A percentile compares a stretch with the other conserved stretches of the same genome.
Conservation (phyloP, 2,113 vertebrate genomes). For the Pteruthius melanotis region DNA sequence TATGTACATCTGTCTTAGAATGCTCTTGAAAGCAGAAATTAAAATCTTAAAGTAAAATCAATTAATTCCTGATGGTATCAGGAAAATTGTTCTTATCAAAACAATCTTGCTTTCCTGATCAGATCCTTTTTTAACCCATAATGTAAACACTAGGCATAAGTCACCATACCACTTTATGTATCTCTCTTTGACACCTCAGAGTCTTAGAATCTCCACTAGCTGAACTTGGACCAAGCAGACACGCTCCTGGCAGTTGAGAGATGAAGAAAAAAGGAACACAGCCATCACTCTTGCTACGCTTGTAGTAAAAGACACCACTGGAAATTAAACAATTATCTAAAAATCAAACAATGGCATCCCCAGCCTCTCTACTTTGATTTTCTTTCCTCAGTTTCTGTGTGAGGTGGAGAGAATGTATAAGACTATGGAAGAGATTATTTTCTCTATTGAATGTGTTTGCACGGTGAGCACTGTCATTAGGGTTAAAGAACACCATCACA, state of each 20-base stretch:
- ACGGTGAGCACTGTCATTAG: background rate
- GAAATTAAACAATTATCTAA: background rate
- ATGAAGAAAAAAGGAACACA: background rate
- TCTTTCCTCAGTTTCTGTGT: slow-evolving; percentile 1
- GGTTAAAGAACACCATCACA: background rate
- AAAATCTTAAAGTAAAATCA: background rate
- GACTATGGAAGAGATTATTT: background rate
- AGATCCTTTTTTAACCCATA: background rate
- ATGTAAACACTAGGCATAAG: background rate
- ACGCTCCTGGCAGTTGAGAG: background rate
- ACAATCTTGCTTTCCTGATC: background rate
- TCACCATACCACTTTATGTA: background rate
- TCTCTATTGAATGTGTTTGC: background rate
- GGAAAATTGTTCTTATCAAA: background rate
- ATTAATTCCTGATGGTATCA: background rate
- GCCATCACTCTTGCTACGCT: background rate
- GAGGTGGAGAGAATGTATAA: background rate
- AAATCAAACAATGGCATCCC: background rate
- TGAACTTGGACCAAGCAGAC: background rate
- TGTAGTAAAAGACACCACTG: background rate
- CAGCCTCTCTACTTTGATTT: background rate
- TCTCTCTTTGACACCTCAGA: background rate
- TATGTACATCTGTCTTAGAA: background rate
- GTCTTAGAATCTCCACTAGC: background rate
- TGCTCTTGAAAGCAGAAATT: background rate